These are phyloP conservation scores for Tipula unca DNA, from an alignment of 2,888 invertebrate species.

Conservation along the genomic window DNA sequence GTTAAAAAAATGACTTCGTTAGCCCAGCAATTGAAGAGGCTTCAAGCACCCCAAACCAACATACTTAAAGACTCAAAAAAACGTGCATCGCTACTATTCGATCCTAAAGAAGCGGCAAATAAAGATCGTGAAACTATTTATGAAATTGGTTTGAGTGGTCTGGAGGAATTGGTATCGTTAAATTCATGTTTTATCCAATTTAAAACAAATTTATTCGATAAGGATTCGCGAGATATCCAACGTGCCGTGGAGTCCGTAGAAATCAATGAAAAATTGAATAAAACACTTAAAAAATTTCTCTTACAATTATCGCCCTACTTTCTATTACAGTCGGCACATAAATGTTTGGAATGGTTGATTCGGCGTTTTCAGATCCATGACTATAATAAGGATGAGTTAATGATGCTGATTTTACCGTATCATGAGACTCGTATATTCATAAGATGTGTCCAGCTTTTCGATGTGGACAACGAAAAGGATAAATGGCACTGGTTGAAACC, in stretches of 20 bases:
- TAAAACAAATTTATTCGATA: conserved; percentile 66
- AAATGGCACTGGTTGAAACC: conserved; percentile 70
- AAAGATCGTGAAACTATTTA: conserved; percentile 77
- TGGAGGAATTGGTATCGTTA: conserved; percentile 69
- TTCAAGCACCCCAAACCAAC: conserved; percentile 67
- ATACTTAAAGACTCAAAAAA: conserved; percentile 57
- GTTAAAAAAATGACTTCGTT: conserved; percentile 56
- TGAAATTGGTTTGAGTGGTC: conserved; percentile 77
- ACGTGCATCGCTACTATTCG: conserved; percentile 77
- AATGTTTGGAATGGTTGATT: conserved; percentile 92
- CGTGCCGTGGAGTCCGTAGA: conserved; percentile 66
- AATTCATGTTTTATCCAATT: conserved; percentile 66
- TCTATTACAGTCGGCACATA: conserved; percentile 68
- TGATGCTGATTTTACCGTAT: conserved; percentile 80
- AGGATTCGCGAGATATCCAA: conserved; percentile 68
- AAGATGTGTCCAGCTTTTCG: conserved; percentile 65
- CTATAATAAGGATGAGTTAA: conserved; percentile 74
- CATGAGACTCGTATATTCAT: conserved; percentile 89
- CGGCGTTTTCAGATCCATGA: conserved; percentile 81
- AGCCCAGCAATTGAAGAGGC: conserved; percentile 65
- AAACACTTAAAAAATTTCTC: conserved; percentile 68
- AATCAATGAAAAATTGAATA: conserved; percentile 67
- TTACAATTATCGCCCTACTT: conserved; percentile 81
- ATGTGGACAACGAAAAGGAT: conserved; percentile 50
- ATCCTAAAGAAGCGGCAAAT: conserved; percentile 79